Conservation (phyloP, 2,113 vertebrate species). For the Erythrocercus mccallii region DNA sequence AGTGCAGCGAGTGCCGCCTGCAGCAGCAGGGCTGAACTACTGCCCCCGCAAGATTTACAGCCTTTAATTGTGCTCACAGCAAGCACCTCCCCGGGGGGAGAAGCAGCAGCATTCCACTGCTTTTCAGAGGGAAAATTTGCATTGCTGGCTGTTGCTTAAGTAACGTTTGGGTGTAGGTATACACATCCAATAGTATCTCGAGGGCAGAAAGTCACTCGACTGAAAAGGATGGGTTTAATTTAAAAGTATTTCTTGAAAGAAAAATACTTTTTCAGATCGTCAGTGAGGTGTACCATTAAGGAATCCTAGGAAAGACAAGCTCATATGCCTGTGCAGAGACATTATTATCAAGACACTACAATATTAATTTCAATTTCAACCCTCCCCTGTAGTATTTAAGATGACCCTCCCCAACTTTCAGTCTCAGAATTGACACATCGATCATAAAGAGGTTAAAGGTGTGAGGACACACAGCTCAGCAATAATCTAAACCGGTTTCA, state of each 20-base stretch:
- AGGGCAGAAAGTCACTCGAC: not conserved
- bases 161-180: not conserved
- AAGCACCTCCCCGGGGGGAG: not conserved
- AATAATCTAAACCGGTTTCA: not conserved
- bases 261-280: not conserved
- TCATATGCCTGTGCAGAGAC: not conserved
- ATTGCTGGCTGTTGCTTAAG: not conserved
- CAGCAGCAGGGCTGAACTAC: not conserved
- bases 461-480: not conserved
- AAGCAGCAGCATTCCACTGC: not conserved
- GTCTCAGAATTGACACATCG: not conserved
- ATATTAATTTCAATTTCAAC: not conserved
- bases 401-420: not conserved
- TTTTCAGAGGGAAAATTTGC: not conserved
- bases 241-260: not conserved
- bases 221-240: not conserved
- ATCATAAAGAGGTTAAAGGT: not conserved
- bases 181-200: rapidly evolving
- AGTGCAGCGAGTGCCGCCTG: not conserved
- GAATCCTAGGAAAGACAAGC: not conserved
- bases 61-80: not conserved
- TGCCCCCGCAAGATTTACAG: not conserved
- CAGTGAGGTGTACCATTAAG: not conserved
- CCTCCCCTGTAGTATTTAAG: not conserved
- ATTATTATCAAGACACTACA: not conserved